Base-by-base conservation (phyloP, 2,888 invertebrate genomes). In the Alloplasta piceator region DNA sequence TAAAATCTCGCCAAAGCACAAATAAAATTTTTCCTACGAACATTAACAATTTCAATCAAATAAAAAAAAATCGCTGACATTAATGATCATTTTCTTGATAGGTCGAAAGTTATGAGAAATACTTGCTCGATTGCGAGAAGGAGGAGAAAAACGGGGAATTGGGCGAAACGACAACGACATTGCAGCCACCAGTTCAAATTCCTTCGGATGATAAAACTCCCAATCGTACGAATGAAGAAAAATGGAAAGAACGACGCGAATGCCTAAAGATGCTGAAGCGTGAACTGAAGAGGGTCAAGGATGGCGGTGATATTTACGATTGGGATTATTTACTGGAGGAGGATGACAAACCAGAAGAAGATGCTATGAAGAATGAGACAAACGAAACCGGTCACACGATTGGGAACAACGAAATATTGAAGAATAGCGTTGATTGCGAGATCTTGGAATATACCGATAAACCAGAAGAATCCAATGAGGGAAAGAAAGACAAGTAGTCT, bases 271-370 rank as follows among this genome's bases (percentile, higher is more conserved):
- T 91, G 91, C 75, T 92, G 50, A 92, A 91, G 71, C 87, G 84
- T 10, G 92, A 92, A 85, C 84, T 92, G 39, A 85, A 86, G 52
- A 88, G 88, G 70, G 89, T 92, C 26, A 86, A 85, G 0, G 89
- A 91, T 6, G 89, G 90, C n/a, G 90, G 89, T 0, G 89, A 91
- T 68, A 84, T 89, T 0, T 87, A 88, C 61, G 89, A 91, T 63
- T 90, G 90, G 88, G 89, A 90, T 50, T 86, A 90, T 82, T 85
- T 92, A 14, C 83, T 91, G 0, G 89, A 89, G 26, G 88, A 88
- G 16, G 89, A 88, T 82, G 93, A 94, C 76, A 93, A 94, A 77
- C 84, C 93, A 5, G 91, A 92, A 77, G 92, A 93, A 58, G 92
- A 92, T n/a, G 87, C 92, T 36, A 89, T 88, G 0, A 92, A 91